Percentiles rank a stretch among this genome's conserved stretches.
phyloP scores from a whole-genome alignment of 2,113 vertebrate species.

The Paralichthys olivaceus region DNA sequence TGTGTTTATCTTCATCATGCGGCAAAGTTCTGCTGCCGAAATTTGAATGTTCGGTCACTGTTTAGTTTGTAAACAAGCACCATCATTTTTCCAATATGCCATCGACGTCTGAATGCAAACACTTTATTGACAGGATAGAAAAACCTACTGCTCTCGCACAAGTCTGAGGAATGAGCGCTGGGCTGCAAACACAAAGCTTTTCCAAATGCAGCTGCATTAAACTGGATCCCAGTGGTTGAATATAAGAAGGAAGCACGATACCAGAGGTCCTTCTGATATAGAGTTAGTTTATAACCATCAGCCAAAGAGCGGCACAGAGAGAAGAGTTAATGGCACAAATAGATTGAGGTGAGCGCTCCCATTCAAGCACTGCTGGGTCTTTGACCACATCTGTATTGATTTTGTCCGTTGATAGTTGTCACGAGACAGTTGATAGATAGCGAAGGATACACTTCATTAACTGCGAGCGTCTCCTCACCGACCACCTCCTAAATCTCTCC shows the following conservation, averaged over 20 bases:
- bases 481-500: slow-evolving; percentile 59
- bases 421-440: slow-evolving; percentile 69
- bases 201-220: not conserved
- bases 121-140: not conserved
- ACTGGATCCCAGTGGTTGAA: slow-evolving; percentile 14
- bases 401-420: slow-evolving; percentile 67
- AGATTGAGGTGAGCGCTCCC: slow-evolving; percentile 60
- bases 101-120: no score
- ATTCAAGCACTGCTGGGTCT: slow-evolving; percentile 70
- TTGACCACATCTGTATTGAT: slow-evolving; percentile 79
- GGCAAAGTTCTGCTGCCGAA: no score
- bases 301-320: slow-evolving; percentile 35
- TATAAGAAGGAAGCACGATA: slow-evolving; percentile 5
- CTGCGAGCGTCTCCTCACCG: slow-evolving; percentile 41
- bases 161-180: no score
- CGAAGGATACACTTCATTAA: slow-evolving; percentile 78
- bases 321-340: slow-evolving; percentile 63
- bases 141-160: slow-evolving; percentile 16
- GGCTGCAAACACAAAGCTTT: no score
- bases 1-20: no score
- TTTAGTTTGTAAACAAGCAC: no score
- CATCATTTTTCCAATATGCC: no score
- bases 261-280: slow-evolving; percentile 15
- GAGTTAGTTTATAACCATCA: slow-evolving; percentile 43
- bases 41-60: no score